Evolutionary conservation across 2,113 vertebrate genomes (phyloP).

Genomic region (Ictidomys tridecemlineatus): DNA sequence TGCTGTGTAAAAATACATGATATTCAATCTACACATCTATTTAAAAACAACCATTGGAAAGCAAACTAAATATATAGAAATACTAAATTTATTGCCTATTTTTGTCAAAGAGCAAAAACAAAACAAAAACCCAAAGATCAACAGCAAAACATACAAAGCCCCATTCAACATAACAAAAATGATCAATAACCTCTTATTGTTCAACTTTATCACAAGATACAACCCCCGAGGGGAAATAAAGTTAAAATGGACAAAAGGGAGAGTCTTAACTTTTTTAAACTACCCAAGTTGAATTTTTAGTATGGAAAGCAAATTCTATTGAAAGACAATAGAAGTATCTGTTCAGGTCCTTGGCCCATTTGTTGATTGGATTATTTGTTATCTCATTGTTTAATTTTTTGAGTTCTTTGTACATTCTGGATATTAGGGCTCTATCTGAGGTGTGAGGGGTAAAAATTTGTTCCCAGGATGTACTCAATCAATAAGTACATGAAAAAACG

Average conservation of each 20-base stretch:
- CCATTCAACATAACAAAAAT: neutral
- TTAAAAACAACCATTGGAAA: neutral
- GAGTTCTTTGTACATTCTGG: too few relatives aligned
- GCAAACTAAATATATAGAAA: neutral
- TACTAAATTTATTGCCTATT: neutral
- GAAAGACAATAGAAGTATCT: neutral
- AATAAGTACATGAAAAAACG: too few relatives aligned
- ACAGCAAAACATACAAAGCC: neutral
- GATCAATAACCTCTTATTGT: neutral
- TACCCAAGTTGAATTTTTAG: neutral
- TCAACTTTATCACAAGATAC: neutral
- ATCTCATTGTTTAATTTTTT: too few relatives aligned
- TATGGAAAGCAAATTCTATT: neutral
- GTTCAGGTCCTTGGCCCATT: too few relatives aligned
- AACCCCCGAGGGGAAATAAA: conserved; percentile 15
- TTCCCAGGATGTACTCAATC: too few relatives aligned
- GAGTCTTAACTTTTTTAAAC: neutral
- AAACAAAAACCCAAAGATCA: neutral
- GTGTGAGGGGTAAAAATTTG: too few relatives aligned
- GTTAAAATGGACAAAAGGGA: neutral
- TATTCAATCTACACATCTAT: neutral
- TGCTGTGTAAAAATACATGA: neutral
- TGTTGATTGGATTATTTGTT: too few relatives aligned
- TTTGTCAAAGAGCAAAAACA: neutral
- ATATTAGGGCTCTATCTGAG: too few relatives aligned